phyloP scores from a whole-genome alignment of 2,888 invertebrate species.

The Thecophora atra region DNA sequence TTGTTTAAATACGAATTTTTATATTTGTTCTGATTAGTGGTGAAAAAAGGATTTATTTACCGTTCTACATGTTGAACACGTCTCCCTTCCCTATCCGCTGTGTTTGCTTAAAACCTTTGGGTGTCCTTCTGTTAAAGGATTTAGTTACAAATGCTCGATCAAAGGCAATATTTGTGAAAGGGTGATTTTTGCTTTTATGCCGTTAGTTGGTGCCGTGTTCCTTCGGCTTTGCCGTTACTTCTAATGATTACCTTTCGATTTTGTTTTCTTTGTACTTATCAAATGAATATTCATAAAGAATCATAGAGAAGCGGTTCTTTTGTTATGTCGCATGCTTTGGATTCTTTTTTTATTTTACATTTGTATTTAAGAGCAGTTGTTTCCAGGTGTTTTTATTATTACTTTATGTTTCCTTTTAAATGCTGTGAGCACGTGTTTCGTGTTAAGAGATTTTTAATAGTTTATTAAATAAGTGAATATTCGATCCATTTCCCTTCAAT shows the following conservation, averaged over 20 bases:
- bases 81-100: neutral
- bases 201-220: slow-evolving; percentile 2
- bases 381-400: slow-evolving; percentile 24
- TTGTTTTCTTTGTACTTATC: slow-evolving; percentile 20
- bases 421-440: neutral
- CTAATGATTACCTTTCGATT: slow-evolving; percentile 33
- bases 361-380: neutral
- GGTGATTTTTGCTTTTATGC: slow-evolving; percentile 37
- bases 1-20: slow-evolving; percentile 17
- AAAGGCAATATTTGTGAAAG: slow-evolving; percentile 30
- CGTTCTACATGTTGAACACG: slow-evolving; percentile 12
- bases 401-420: neutral
- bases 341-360: neutral
- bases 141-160: slow-evolving; percentile 49
- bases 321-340: neutral
- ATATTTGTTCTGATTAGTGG: slow-evolving; percentile 18
- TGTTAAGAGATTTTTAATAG: neutral
- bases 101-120: slow-evolving; percentile 22
- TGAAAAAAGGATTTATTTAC: slow-evolving; percentile 30
- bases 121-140: slow-evolving; percentile 42
- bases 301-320: neutral
- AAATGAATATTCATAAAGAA: slow-evolving; percentile 30
- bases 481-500: too few species aligned
- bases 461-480: neutral
- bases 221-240: slow-evolving; percentile 24